Evolutionary conservation across 2,113 vertebrate species (phyloP), one percentile per base, ranked within the genome.

Genomic region (Planiliza haematocheilus): DNA sequence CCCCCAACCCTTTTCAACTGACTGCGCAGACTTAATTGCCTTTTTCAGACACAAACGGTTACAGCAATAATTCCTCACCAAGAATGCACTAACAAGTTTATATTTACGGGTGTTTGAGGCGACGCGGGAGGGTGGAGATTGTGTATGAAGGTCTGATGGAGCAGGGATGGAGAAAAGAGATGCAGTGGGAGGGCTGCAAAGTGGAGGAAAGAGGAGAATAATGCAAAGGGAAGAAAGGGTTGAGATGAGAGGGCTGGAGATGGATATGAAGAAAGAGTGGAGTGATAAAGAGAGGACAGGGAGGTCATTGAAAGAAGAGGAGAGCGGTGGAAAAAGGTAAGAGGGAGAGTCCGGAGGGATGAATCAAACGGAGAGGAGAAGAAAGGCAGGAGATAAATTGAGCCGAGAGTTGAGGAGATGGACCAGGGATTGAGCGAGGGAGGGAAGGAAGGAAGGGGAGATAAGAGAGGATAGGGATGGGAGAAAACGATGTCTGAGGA

Each of bases 321-420:
- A 53, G 46, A 46, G 24, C 0, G 10, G 55, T 61, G 42, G 63
- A 48, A 30, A 59, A 30, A 59, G 37, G 30, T 24, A 51, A 69
- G 38, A 8, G 53, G 24, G 67, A 14, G 53, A 49, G 41, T 55
- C 36, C 12, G 10, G 21, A 16, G 30, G 37, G 62, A 70, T 75
- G 43, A 55, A 38, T 75, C 34, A 66, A 50, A 56, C 8, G n/a
- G 18, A 62, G 34, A 66, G 55, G 21, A 37, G 11, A 46, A 46
- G 59, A 34, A 46, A 60, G 56, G 60, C 42, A 12, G 63, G 48
- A 76, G 75, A 60, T 67, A 45, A 63, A 79, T 69, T 30, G 68
- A 79, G 52, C 42, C 7, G 24, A 63, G 52, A 71, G 58, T 9
- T 16, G 55, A 53, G 76, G 57, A 63, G 67, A 84, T 69, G 63